Base-by-base conservation (phyloP, 1,140 invertebrate genomes). In the Belonocnema kinseyi region DNA sequence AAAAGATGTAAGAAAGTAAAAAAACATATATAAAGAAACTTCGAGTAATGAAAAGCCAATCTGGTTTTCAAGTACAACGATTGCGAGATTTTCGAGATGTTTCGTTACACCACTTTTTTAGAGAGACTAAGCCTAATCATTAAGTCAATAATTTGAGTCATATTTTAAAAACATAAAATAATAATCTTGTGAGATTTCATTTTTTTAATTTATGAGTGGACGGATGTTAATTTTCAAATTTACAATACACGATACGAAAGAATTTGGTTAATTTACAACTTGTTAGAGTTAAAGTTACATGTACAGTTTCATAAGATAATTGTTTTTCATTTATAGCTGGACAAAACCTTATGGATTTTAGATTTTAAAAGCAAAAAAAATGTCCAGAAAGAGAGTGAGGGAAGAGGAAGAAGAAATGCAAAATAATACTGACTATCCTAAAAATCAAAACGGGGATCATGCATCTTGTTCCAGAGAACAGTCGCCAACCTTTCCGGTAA, bases 341-440 rank as follows among this genome's bases (percentile, higher is more conserved):
- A n/a, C 0, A 54, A 73, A 75, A 33, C 74, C 85, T 51, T 70
- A 87, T 87, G 81, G 75, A 54, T 73, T 75, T 78, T n/a, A 73
- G 50, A 17, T 73, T 56, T 72, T 75, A 72, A 79, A 58, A 50
- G 26, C 85, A 80, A 77, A 75, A 81, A 86, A 80, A 83, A 88
- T 88, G 87, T 87, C 87, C 56, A 88, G 86, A 74, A 89, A 88
- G 80, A 80, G 87, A 73, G 56, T 77, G 5, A 85, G 83, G 10
- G 83, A 77, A 81, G 83, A 77, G 81, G 86, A 78, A 54, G 5
- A 71, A 83, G 72, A 66, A 83, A 87, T 86, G 72, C 74, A 53
- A 50, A 76, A 1, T 72, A 70, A 33, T 26, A 66, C 10, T 40
- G n/a, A 16, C 26, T 3, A 66, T 40, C 1, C 33, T 19, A 81